Evolutionary conservation across 2,113 vertebrate species (phyloP).

Genomic region (Phrynosoma platyrhinos): DNA sequence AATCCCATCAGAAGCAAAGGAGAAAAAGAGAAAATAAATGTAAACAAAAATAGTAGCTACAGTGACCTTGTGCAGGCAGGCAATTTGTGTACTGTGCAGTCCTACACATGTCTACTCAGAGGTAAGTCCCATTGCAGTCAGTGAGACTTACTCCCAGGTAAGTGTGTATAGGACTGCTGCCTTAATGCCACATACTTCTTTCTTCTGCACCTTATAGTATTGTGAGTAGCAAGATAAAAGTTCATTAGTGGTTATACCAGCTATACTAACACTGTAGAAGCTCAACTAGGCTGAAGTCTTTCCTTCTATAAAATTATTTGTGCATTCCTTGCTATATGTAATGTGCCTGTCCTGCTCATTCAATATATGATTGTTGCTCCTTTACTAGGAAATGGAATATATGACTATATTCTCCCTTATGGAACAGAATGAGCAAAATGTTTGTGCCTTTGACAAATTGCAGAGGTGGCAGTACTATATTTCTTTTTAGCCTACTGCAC

Average conservation of each 20-base stretch:
- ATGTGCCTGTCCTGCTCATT: not conserved
- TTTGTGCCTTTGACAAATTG: not conserved
- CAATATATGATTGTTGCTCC: not conserved
- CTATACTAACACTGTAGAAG: not conserved
- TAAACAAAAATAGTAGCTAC: accelerated
- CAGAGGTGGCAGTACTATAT: not conserved
- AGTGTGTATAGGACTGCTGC: not conserved
- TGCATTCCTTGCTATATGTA: not conserved
- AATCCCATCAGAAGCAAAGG: not conserved
- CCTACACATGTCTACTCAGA: not conserved
- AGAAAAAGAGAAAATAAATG: conserved; percentile 3
- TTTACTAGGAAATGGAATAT: not conserved
- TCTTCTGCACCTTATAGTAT: conserved; percentile 21
- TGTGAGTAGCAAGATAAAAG: conserved; percentile 39
- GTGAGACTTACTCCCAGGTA: not conserved
- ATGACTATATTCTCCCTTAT: too few species aligned
- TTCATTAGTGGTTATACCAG: not conserved
- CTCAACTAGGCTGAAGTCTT: not conserved
- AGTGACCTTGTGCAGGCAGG: conserved; percentile 49
- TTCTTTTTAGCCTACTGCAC: not conserved
- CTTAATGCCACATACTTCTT: not conserved
- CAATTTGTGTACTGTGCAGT: not conserved
- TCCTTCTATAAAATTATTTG: too few species aligned
- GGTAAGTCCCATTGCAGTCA: not conserved
- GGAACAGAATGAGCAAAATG: not conserved